Percentiles rank a stretch among this genome's conserved stretches.
Conservation (phyloP, 2,888 invertebrate genomes). For the Chloroclystis v-ata region DNA sequence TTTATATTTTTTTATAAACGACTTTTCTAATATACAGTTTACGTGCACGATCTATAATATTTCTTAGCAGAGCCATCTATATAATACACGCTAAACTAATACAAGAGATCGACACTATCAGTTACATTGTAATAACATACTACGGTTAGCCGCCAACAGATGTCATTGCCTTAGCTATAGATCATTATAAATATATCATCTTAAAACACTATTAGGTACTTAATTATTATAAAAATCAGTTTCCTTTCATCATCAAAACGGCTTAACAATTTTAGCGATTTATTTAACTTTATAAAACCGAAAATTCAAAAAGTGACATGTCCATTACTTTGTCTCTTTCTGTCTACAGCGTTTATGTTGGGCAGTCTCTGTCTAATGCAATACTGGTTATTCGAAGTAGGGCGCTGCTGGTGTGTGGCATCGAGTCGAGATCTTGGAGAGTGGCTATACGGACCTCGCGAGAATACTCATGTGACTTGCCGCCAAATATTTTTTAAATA, state of each 20-base stretch:
- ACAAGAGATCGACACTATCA: not conserved
- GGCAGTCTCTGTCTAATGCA: conserved; percentile 60
- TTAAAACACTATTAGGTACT: no score
- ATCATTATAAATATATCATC: conserved; percentile 11
- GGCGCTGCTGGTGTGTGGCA: conserved; percentile 66
- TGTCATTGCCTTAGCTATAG: conserved; percentile 21
- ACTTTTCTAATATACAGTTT: no score
- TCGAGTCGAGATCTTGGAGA: conserved; percentile 71
- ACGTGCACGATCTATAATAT: no score
- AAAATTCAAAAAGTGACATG: no score
- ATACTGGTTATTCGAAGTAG: conserved; percentile 71
- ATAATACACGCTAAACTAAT: not conserved
- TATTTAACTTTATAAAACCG: no score
- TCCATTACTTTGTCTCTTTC: conserved; percentile 51
- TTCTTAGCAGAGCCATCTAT: conserved; percentile 4
- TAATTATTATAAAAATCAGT: no score
- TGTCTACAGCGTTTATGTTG: conserved; percentile 31
- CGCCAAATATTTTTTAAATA: conserved; percentile 58
- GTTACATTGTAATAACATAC: not conserved
- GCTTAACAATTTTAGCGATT: no score
- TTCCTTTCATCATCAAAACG: no score
- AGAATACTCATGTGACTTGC: conserved; percentile 71
- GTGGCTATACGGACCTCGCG: conserved; percentile 69
- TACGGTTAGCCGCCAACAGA: conserved; percentile 11
- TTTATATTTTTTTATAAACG: no score